These are phyloP conservation scores for Cosmorhoe ocellata DNA, from an alignment of 2,888 invertebrate genomes.

Conservation along the genomic window DNA sequence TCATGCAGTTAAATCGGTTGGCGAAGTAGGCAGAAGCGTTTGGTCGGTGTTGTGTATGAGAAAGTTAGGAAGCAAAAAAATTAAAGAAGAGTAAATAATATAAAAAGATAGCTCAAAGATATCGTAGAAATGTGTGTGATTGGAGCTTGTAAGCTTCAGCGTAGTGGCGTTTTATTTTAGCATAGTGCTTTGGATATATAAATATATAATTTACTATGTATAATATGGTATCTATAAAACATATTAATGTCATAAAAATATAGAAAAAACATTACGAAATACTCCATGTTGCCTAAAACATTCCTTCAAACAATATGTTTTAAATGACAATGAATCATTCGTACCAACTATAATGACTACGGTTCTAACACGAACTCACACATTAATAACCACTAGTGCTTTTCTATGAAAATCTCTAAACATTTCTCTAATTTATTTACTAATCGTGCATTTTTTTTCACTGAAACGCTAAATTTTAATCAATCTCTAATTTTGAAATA, in stretches of 20 bases:
- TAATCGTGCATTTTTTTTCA: conserved; percentile 73
- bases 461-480: conserved; percentile 49
- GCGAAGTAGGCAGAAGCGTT: conserved; percentile 50
- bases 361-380: conserved; percentile 62
- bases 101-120: conserved; percentile 33
- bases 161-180: conserved; percentile 39
- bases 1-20: conserved; percentile 18
- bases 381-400: conserved; percentile 68
- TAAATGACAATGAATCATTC: conserved; percentile 34
- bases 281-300: conserved; percentile 70
- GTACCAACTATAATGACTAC: conserved; percentile 52
- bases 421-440: conserved; percentile 58
- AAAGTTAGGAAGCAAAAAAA: conserved; percentile 19
- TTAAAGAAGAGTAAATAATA: conserved; percentile 20
- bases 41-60: conserved; percentile 25
- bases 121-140: conserved; percentile 42
- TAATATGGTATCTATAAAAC: conserved; percentile 35
- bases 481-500: conserved; percentile 66
- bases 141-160: conserved; percentile 47
- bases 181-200: conserved; percentile 44
- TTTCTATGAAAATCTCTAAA: conserved; percentile 59
- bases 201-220: conserved; percentile 36
- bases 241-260: conserved; percentile 39
- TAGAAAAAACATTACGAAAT: conserved; percentile 50
- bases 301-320: conserved; percentile 59